These are phyloP conservation scores for Clarias platycephalus DNA, from an alignment of 2,797 vertebrate species.

Conservation along the genomic window DNA sequence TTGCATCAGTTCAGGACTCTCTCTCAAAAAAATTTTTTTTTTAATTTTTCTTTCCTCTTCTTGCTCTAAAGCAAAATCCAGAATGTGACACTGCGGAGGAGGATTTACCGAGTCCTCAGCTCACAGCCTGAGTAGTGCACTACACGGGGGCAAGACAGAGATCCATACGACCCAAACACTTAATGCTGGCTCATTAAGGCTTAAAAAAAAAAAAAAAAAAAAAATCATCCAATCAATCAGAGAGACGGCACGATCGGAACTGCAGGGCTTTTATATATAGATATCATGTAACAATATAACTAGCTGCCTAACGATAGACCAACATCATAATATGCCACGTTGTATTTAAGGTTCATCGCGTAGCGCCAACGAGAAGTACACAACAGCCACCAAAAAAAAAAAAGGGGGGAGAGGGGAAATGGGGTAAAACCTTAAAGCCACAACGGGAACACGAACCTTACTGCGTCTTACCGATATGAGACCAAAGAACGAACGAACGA, in stretches of 20 bases:
- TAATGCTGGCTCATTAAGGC: constrained; percentile 63
- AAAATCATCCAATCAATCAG: constrained; percentile 58
- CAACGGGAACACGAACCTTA: constrained; percentile 68
- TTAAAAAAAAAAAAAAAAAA: constrained; percentile 14
- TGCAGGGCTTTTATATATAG: neutral
- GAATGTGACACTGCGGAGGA: constrained; percentile 1
- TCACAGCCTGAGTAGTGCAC: neutral
- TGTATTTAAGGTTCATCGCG: constrained; percentile 70
- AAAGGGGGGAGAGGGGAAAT: too few species aligned
- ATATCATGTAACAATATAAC: constrained; percentile 8
- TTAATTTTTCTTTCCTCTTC: neutral
- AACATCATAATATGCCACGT: constrained; percentile 36
- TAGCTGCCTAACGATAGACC: constrained; percentile 63
- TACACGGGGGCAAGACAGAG: neutral
- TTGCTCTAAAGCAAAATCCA: neutral
- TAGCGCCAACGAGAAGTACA: constrained; percentile 80
- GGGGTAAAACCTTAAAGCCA: constrained; percentile 65
- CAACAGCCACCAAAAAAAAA: constrained; percentile 43
- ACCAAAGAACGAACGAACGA: constrained; percentile 51
- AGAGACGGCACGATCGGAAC: constrained; percentile 36
- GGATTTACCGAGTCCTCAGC: neutral
- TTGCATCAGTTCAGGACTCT: constrained; percentile 65
- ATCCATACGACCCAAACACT: neutral
- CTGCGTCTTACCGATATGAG: constrained; percentile 65
- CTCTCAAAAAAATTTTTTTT: too few species aligned